Percentiles rank a stretch among this genome's conserved stretches.
phyloP scores from a whole-genome alignment of 2,113 vertebrate species.

The Percina caprodes region DNA sequence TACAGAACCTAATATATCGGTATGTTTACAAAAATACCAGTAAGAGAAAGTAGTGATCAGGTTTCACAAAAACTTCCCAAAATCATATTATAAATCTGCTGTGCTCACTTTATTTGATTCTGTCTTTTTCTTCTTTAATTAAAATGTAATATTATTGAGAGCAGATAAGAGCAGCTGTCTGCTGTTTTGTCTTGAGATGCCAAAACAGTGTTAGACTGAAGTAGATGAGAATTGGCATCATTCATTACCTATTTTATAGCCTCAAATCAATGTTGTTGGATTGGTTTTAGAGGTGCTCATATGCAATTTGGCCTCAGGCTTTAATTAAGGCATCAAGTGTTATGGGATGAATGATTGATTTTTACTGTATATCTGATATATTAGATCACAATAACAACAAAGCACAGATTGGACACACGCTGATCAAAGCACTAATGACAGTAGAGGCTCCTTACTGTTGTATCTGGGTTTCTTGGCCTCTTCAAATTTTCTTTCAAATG shows the following conservation, averaged over 20 bases:
- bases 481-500: conserved; percentile 10
- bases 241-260: conserved; percentile 45
- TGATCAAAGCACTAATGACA: background rate
- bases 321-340: conserved; percentile 35
- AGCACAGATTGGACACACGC: background rate
- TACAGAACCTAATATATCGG: background rate
- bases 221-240: conserved; percentile 15
- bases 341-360: conserved; percentile 21
- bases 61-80: background rate
- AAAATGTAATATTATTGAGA: conserved; percentile 42
- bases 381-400: background rate
- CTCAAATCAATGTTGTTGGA: conserved; percentile 33
- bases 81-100: conserved; percentile 3
- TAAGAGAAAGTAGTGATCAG: background rate
- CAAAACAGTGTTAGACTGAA: conserved; percentile 7
- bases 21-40: background rate
- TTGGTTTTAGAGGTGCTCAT: conserved; percentile 42
- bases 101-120: background rate
- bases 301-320: conserved; percentile 35
- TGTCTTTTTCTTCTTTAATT: conserved; percentile 39
- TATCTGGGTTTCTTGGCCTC: background rate
- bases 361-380: conserved; percentile 19
- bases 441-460: background rate
- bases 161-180: conserved; percentile 47
- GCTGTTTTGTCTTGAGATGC: conserved; percentile 33